Evolutionary conservation across 2,113 vertebrate species (phyloP).

Genomic region (Mustelus asterias): DNA sequence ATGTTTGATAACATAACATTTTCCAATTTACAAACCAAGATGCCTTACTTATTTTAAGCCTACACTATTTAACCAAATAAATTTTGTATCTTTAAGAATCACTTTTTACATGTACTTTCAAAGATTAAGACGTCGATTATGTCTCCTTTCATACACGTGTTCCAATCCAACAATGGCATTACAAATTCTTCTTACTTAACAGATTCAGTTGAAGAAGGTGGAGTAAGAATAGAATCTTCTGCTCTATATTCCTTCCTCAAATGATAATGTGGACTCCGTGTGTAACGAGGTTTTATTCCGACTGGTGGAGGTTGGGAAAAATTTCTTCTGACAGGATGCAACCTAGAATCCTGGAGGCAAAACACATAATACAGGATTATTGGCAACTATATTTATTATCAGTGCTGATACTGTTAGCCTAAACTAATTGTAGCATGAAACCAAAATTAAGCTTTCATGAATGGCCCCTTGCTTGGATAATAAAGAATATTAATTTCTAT

Average conservation of each 20-base stretch:
- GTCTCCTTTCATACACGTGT: constrained; percentile 20
- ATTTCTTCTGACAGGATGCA: constrained; percentile 52
- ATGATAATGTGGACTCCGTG: constrained; percentile 46
- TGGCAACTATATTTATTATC: background rate
- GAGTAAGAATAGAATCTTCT: constrained; percentile 47
- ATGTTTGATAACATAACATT: constrained; percentile 33
- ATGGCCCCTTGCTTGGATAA: background rate
- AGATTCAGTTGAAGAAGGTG: constrained; percentile 48
- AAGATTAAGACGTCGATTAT: constrained; percentile 24
- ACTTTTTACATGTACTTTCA: constrained; percentile 1
- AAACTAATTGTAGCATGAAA: background rate
- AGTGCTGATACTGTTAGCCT: background rate
- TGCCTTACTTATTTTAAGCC: constrained; percentile 15
- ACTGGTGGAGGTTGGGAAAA: constrained; percentile 45
- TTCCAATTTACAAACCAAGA: constrained; percentile 28
- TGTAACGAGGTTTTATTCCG: constrained; percentile 47
- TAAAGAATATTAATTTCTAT: background rate
- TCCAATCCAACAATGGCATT: background rate
- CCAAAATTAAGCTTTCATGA: background rate
- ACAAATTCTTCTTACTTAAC: constrained; percentile 48
- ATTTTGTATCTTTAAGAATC: constrained; percentile 23
- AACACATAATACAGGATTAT: constrained; percentile 40
- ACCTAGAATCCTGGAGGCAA: constrained; percentile 52
- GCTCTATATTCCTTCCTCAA: constrained; percentile 48
- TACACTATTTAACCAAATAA: constrained; percentile 25